Evolutionary conservation across 1,140 invertebrate genomes (phyloP).

Genomic region (Trichomalopsis sarcophagae): DNA sequence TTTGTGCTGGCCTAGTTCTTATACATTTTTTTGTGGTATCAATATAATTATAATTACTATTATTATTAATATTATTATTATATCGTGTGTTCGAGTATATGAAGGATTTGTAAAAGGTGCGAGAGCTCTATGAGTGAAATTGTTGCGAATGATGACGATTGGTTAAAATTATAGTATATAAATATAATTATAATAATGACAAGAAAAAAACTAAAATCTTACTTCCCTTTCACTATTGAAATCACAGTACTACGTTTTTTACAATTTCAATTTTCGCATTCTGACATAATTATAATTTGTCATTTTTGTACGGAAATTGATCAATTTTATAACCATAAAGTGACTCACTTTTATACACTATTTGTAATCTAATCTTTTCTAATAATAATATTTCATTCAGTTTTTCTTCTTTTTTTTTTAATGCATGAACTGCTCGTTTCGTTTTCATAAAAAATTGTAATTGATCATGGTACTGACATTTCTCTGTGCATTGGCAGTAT

Average conservation of each 20-base stretch:
- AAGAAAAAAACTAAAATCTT: slow-evolving; percentile 59
- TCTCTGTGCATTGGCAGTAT: slow-evolving; percentile 38
- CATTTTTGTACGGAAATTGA: slow-evolving; percentile 9
- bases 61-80: slow-evolving; percentile 34
- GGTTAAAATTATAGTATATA: slow-evolving; percentile 67
- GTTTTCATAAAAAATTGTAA: slow-evolving; percentile 14
- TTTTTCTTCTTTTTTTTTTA: background rate
- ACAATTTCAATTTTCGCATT: slow-evolving; percentile 39
- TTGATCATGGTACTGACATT: slow-evolving; percentile 38
- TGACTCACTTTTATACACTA: too few species aligned
- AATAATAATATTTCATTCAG: background rate
- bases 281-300: background rate
- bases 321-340: slow-evolving; percentile 3
- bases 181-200: slow-evolving; percentile 63
- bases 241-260: slow-evolving; percentile 65
- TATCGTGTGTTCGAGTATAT: slow-evolving; percentile 51
- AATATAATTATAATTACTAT: slow-evolving; percentile 58
- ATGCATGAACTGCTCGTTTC: background rate
- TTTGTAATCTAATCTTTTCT: background rate
- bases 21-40: slow-evolving; percentile 56
- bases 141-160: slow-evolving; percentile 63
- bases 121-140: slow-evolving; percentile 55
- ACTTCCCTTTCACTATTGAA: slow-evolving; percentile 66
- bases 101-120: slow-evolving; percentile 54
- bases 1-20: slow-evolving; percentile 60